Percentiles rank a stretch among this genome's conserved stretches.
These are phyloP conservation scores for Cyclina sinensis DNA, from an alignment of 1,140 invertebrate genomes.

Conservation along the genomic window DNA sequence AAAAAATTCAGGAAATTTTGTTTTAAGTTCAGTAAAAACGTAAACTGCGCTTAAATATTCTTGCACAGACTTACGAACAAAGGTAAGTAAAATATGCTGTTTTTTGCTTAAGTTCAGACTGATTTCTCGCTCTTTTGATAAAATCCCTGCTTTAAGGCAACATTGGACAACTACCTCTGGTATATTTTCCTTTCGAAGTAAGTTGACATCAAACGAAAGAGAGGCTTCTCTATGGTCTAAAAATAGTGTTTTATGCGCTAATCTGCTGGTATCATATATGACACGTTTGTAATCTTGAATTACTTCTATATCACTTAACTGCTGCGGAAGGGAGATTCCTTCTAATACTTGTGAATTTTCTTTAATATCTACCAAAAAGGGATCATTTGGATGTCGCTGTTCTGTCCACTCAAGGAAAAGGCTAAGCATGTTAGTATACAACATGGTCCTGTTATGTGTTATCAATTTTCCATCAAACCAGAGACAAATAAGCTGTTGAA, in stretches of 20 bases:
- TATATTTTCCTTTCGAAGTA: neutral
- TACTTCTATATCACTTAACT: neutral
- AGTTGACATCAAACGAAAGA: neutral
- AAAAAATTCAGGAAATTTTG: too few relatives aligned
- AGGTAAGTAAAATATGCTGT: neutral
- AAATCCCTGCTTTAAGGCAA: neutral
- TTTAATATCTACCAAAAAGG: neutral
- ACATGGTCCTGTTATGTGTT: neutral
- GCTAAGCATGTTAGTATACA: neutral
- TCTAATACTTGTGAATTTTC: neutral
- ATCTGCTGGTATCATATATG: neutral
- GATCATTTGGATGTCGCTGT: neutral
- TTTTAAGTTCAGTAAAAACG: too few relatives aligned
- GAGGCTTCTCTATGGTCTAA: neutral
- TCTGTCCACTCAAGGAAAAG: neutral
- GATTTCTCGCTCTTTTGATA: neutral
- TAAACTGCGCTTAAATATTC: neutral
- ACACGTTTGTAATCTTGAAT: neutral
- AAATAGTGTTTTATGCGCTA: neutral
- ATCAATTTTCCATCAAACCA: neutral
- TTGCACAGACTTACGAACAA: neutral
- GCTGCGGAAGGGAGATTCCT: neutral
- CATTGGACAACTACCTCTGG: too few relatives aligned
- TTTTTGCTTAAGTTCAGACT: neutral
- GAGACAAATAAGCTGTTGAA: neutral